Evolutionary conservation across 2,797 vertebrate species (phyloP).

Genomic region (Peromyscus nudipes): DNA sequence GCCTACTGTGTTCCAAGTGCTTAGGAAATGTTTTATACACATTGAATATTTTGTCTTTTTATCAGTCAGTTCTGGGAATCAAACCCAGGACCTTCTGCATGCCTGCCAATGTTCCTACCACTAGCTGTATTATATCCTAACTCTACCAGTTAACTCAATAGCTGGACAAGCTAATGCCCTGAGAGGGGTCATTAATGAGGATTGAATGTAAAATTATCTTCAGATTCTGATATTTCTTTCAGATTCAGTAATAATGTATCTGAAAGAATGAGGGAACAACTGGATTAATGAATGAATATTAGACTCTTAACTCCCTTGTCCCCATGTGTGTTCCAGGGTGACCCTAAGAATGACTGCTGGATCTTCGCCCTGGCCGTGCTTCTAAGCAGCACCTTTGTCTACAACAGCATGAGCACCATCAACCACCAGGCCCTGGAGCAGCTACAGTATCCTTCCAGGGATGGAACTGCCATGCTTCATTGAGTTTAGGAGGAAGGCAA

Average conservation of each 20-base stretch:
- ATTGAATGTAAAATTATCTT: background rate
- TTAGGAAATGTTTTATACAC: background rate
- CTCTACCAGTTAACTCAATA: background rate
- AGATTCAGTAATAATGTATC: background rate
- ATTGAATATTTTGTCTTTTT: background rate
- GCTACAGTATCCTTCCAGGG: constrained; percentile 35
- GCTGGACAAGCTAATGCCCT: background rate
- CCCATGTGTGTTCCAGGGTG: background rate
- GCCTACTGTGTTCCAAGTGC: background rate
- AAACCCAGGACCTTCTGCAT: background rate
- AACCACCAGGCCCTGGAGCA: constrained; percentile 27
- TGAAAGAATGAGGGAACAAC: background rate
- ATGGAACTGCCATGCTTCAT: fast-evolving
- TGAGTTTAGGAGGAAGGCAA: background rate
- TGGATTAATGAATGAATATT: background rate
- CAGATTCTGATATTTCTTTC: background rate
- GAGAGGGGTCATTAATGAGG: background rate
- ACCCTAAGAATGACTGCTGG: background rate
- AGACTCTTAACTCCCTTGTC: background rate
- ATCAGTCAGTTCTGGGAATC: background rate
- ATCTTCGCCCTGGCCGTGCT: constrained; percentile 21
- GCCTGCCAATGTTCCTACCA: background rate
- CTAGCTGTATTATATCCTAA: background rate
- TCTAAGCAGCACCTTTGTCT: constrained; percentile 44
- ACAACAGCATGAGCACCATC: constrained; percentile 24